Base-by-base conservation (phyloP, 2,888 invertebrate genomes). In the Seira sanloemensis region DNA sequence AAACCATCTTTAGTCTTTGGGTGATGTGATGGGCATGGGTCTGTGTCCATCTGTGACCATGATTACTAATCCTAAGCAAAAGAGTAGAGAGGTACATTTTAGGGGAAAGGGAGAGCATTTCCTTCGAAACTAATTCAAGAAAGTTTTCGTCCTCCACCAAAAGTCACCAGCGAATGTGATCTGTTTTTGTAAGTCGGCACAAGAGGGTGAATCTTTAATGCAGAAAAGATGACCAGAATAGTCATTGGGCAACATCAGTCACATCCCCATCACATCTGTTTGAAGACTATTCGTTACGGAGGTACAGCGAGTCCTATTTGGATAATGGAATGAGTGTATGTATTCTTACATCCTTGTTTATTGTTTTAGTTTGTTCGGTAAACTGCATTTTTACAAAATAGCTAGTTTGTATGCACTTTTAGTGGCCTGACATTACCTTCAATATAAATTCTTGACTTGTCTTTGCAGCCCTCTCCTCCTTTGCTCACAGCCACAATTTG, bases 31-130 rank as follows among this genome's bases (percentile, higher is more conserved):
- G n/a, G n/a, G n/a, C n/a, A n/a, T n/a, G n/a, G n/a, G n/a, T n/a
- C n/a, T n/a, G 66, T 76, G 81, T 76, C 81, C 81, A 81, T 81
- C 81, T 81, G 81, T 71, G 76, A 81, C 81, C 81, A 81, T 81
- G 75, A 81, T 81, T 81, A 81, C 74, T 81, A 81, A 81, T 81
- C 81, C 81, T 76, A 26, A 16, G 27, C 62, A 75, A 75, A 66
- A 75, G 16, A n/a, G n/a, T n/a, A n/a, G n/a, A n/a, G n/a, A n/a
- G n/a, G 24, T 4, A 18, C 18, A 24, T 1, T 24, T 12, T 67
- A 24, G 25, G 18, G 26, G 46, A 66, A 37, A 26, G 54, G 37
- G 21, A 23, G 58, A 27, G 58, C n/a, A n/a, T n/a, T n/a, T n/a
- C n/a, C n/a, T n/a, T n/a, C n/a, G n/a, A n/a, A n/a, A n/a, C n/a